phyloP scores from a whole-genome alignment of 2,797 vertebrate species.

The Pogoniulus pusillus region DNA sequence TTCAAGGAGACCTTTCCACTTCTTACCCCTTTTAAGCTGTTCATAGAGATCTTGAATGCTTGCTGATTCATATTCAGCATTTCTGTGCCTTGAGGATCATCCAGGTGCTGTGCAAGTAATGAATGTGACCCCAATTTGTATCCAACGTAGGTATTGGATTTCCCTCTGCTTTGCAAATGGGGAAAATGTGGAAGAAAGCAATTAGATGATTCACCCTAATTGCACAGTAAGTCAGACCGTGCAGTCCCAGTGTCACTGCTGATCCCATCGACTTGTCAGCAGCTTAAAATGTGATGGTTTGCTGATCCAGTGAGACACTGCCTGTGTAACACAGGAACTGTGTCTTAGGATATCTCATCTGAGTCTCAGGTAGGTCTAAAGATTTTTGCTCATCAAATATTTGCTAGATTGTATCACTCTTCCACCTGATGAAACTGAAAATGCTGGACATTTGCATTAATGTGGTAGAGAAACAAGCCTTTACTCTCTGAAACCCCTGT shows the following conservation, averaged over 20 bases:
- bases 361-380: neutral
- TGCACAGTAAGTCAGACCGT: neutral
- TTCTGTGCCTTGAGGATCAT: neutral
- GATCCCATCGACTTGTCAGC: neutral
- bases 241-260: neutral
- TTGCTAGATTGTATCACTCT: neutral
- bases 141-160: neutral
- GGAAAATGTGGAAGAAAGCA: constrained; percentile 13
- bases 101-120: neutral
- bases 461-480: neutral
- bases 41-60: neutral
- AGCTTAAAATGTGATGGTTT: constrained; percentile 11
- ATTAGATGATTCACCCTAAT: constrained; percentile 35
- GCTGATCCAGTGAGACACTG: neutral
- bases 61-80: neutral
- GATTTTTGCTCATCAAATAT: neutral
- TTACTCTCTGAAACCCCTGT: neutral
- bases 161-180: neutral
- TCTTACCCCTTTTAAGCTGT: neutral
- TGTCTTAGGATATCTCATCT: neutral
- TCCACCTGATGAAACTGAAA: neutral
- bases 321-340: neutral
- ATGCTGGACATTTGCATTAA: neutral
- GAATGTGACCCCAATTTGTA: neutral
- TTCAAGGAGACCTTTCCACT: neutral